These are phyloP conservation scores for Myiotriccus ornatus DNA, from an alignment of 2,797 vertebrate genomes.

Conservation along the genomic window DNA sequence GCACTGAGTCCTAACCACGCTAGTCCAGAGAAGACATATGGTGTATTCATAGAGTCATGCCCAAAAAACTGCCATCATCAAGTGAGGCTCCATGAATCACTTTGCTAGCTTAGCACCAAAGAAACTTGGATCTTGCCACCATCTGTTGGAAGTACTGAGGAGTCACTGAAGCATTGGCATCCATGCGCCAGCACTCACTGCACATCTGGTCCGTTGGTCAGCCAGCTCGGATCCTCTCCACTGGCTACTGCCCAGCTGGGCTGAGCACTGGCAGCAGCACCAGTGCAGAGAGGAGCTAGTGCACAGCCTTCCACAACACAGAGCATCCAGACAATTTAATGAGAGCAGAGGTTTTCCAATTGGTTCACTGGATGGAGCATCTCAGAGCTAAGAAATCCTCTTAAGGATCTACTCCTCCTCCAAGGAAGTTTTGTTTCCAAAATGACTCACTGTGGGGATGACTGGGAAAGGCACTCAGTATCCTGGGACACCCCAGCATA, in stretches of 20 bases:
- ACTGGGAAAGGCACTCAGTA: background rate
- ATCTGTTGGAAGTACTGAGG: conserved; percentile 60
- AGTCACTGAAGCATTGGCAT: conserved; percentile 63
- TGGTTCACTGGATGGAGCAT: background rate
- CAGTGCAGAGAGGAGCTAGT: background rate
- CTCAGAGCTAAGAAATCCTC: background rate
- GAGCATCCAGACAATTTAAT: background rate
- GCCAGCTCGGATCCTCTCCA: conserved; percentile 58
- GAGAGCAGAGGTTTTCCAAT: conserved; percentile 5
- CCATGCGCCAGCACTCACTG: conserved; percentile 49
- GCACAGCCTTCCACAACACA: background rate
- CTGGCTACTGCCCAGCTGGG: conserved; percentile 59
- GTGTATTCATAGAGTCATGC: conserved; percentile 64
- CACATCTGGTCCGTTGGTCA: conserved; percentile 62
- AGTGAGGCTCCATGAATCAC: conserved; percentile 68
- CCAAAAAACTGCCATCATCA: conserved; percentile 69
- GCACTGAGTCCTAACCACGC: conserved; percentile 47
- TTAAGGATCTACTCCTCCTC: background rate
- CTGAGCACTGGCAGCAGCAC: conserved; percentile 46
- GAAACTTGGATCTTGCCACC: conserved; percentile 61
- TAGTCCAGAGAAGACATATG: conserved; percentile 69
- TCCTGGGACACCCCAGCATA: background rate
- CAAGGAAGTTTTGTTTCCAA: background rate
- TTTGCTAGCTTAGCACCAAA: conserved; percentile 70
- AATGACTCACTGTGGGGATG: background rate